Percentiles rank a stretch among this genome's conserved stretches.
Evolutionary conservation across 2,888 invertebrate species (phyloP).

Genomic region (Athalia circularis): DNA sequence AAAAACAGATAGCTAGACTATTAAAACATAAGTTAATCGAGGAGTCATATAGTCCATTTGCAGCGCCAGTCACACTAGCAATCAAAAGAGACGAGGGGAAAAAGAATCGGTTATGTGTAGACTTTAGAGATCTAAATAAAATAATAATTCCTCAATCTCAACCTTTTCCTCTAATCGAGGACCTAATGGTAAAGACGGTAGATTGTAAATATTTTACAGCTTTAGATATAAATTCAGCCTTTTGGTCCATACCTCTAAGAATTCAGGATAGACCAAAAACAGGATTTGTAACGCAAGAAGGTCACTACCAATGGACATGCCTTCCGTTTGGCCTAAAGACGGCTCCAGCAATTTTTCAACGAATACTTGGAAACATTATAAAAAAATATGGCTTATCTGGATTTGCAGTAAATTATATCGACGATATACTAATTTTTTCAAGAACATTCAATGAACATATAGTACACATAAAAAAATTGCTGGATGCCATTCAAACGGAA

Average conservation of each 20-base stretch:
- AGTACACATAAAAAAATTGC: slow-evolving; percentile 47
- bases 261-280: slow-evolving; percentile 48
- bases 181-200: slow-evolving; percentile 61
- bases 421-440: slow-evolving; percentile 50
- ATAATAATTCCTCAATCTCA: slow-evolving; percentile 62
- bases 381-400: slow-evolving; percentile 45
- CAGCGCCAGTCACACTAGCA: slow-evolving; percentile 54
- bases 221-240: slow-evolving; percentile 45
- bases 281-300: background rate
- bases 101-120: slow-evolving; percentile 58
- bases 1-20: slow-evolving; percentile 46
- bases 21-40: slow-evolving; percentile 44
- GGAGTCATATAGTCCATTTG: slow-evolving; percentile 50
- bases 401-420: slow-evolving; percentile 50
- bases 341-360: slow-evolving; percentile 52
- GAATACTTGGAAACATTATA: slow-evolving; percentile 49
- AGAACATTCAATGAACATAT: slow-evolving; percentile 54
- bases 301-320: slow-evolving; percentile 49
- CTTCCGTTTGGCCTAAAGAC: slow-evolving; percentile 51
- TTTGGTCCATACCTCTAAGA: slow-evolving; percentile 49
- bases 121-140: slow-evolving; percentile 62
- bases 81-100: slow-evolving; percentile 56
- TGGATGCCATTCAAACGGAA: slow-evolving; percentile 50
- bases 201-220: slow-evolving; percentile 56
- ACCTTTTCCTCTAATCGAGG: slow-evolving; percentile 65